Evolutionary conservation across 2,888 invertebrate species (phyloP).

Genomic region (Drosophila ustulata): DNA sequence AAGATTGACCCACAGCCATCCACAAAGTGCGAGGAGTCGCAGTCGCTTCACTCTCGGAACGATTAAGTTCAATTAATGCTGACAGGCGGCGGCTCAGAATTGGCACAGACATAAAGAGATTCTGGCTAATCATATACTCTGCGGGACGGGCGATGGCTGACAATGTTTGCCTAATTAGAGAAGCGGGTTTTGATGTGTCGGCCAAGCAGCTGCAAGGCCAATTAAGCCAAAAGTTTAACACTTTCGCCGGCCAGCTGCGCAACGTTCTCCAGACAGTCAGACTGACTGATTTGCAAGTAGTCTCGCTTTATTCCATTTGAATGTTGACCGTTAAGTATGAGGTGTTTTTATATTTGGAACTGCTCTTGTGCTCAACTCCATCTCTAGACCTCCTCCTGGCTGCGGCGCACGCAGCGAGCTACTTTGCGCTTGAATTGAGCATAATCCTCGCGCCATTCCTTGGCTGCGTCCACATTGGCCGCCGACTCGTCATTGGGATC

Average conservation of each 20-base stretch:
- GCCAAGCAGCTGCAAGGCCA: conserved; percentile 34
- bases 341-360: background rate
- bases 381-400: conserved; percentile 92
- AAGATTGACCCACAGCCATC: conserved; percentile 62
- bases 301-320: conserved; percentile 46
- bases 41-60: conserved; percentile 9
- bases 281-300: conserved; percentile 25
- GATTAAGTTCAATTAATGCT: conserved; percentile 72
- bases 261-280: conserved; percentile 16
- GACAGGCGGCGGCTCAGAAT: conserved; percentile 58
- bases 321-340: conserved; percentile 41
- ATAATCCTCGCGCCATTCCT: conserved; percentile 99
- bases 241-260: conserved; percentile 38
- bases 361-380: background rate
- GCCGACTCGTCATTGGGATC: conserved; percentile 99
- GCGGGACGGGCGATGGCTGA: background rate
- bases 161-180: conserved; percentile 41
- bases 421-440: conserved; percentile 99
- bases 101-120: conserved; percentile 53
- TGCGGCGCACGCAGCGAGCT: conserved; percentile 98
- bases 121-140: conserved; percentile 34
- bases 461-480: conserved; percentile 99
- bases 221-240: conserved; percentile 45
- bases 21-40: conserved; percentile 23
- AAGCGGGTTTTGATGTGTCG: conserved; percentile 27